phyloP scores from a whole-genome alignment of 2,797 vertebrate genomes.

The Acipenser ruthenus region DNA sequence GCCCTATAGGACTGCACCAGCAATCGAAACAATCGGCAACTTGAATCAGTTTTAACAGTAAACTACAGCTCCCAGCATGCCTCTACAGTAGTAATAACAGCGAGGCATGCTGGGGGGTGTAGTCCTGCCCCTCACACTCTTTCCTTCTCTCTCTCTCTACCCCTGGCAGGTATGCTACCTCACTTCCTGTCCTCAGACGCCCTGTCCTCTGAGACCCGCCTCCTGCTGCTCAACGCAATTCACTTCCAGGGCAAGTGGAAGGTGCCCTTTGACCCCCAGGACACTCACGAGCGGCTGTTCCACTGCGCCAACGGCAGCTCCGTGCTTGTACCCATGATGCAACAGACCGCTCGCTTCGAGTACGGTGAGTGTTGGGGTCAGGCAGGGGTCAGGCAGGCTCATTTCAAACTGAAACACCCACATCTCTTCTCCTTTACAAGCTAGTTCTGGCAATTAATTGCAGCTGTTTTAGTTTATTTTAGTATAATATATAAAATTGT shows the following conservation, averaged over 20 bases:
- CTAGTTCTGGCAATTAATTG: no score
- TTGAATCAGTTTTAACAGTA: no score
- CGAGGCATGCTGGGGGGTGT: no score
- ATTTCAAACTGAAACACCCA: no score
- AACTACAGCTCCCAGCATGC: no score
- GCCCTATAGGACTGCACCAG: background rate
- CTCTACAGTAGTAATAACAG: no score
- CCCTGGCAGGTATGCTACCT: slow-evolving; percentile 59
- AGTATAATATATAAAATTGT: no score
- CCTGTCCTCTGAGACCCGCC: slow-evolving; percentile 58
- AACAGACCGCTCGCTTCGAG: slow-evolving; percentile 60
- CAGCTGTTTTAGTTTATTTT: no score
- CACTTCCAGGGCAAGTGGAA: slow-evolving; percentile 76
- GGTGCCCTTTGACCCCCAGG: slow-evolving; percentile 57
- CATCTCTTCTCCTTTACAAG: no score
- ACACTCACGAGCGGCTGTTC: slow-evolving; percentile 68
- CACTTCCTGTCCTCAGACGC: slow-evolving; percentile 56
- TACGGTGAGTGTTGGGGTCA: slow-evolving; percentile 53
- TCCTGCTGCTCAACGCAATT: slow-evolving; percentile 72
- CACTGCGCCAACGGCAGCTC: slow-evolving; percentile 64
- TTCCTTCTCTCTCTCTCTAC: background rate
- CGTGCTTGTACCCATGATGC: slow-evolving; percentile 76
- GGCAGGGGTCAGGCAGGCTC: background rate
- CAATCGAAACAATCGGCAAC: background rate
- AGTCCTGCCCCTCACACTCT: background rate